phyloP scores from a whole-genome alignment of 1,140 invertebrate species.

The Tetramorium simillimum region DNA sequence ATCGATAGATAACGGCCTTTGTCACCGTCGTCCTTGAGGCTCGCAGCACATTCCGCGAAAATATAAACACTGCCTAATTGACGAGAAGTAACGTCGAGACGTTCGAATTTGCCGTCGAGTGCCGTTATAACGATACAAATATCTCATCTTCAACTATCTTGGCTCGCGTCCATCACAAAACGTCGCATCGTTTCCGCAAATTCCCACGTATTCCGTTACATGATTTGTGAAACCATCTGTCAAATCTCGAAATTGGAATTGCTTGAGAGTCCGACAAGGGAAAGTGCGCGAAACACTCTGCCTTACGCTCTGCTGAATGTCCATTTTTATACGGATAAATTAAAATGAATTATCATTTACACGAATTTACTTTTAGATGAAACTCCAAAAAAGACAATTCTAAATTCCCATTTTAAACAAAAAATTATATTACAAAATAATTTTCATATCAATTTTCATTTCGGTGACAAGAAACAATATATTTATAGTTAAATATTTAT shows the following conservation, averaged over 20 bases:
- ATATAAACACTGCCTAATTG: slow-evolving; percentile 39
- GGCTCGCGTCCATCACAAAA: not conserved
- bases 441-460: not conserved
- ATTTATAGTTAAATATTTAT: slow-evolving; percentile 4
- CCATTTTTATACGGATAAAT: not conserved
- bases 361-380: not conserved
- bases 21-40: slow-evolving; percentile 3
- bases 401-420: not conserved
- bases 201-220: slow-evolving; percentile 6
- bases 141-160: not conserved
- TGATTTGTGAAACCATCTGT: not conserved
- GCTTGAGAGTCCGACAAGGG: not conserved
- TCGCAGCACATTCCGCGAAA: not conserved
- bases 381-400: not conserved
- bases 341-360: not conserved
- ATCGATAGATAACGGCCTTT: slow-evolving; percentile 32
- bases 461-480: not conserved
- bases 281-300: not conserved
- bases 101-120: not conserved
- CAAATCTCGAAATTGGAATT: slow-evolving; percentile 2
- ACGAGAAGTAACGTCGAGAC: slow-evolving; percentile 10
- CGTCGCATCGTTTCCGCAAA: not conserved
- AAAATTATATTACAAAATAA: not conserved
- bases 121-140: slow-evolving; percentile 14
- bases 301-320: not conserved